Evolutionary conservation across 1,140 invertebrate species (phyloP).

Genomic region (Contarinia nasturtii): DNA sequence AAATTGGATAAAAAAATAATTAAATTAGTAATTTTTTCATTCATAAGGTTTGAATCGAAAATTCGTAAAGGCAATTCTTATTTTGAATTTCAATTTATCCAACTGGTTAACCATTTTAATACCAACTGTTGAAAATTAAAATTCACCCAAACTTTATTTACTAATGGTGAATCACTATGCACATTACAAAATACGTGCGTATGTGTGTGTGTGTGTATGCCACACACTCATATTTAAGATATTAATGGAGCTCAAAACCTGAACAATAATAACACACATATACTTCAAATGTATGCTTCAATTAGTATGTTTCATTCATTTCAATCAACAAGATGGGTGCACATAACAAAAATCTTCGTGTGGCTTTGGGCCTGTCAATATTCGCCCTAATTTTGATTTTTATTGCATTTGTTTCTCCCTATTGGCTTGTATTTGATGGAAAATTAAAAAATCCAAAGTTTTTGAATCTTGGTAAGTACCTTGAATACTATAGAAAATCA

Average conservation of each 20-base stretch:
- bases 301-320: not conserved
- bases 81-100: no score
- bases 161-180: not conserved
- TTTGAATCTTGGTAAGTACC: slow-evolving; percentile 51
- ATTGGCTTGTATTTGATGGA: slow-evolving; percentile 80
- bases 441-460: slow-evolving; percentile 60
- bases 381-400: slow-evolving; percentile 56
- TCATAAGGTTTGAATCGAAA: no score
- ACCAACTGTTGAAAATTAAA: no score
- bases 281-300: not conserved
- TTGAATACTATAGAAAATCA: no score
- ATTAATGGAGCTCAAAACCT: no score
- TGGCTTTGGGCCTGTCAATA: slow-evolving; percentile 42
- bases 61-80: no score
- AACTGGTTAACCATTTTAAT: no score
- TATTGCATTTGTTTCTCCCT: slow-evolving; percentile 77
- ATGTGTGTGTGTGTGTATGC: no score
- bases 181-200: no score
- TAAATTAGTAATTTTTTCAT: not conserved
- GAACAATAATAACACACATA: no score
- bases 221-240: not conserved
- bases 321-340: not conserved
- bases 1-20: slow-evolving; percentile 12
- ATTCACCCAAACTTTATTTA: no score
- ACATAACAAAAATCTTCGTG: not conserved